Conservation (phyloP, 2,113 vertebrate species). For the Ameiurus melas region DNA sequence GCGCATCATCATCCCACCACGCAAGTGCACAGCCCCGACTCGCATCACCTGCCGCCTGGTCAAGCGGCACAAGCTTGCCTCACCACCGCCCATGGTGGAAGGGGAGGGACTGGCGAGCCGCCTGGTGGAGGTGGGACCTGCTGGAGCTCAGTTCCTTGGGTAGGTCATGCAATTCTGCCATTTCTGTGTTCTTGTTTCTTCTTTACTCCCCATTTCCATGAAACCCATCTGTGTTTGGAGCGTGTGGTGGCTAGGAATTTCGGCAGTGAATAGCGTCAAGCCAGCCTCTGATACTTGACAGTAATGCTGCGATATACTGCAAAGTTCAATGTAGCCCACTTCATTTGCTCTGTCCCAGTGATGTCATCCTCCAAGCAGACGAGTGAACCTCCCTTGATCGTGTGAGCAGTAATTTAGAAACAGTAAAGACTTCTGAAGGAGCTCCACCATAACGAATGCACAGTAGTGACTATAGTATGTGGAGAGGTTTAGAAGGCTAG, state of each 20-base stretch:
- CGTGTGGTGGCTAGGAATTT: conserved; percentile 39
- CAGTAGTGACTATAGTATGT: conserved; percentile 6
- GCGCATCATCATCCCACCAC: conserved; percentile 96
- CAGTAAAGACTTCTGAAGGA: conserved; percentile 34
- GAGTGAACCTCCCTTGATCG: not conserved
- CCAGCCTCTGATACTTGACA: conserved; percentile 12
- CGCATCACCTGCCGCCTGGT: conserved; percentile 97
- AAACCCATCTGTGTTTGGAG: conserved; percentile 56
- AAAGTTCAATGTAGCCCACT: conserved; percentile 1
- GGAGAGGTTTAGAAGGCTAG: conserved; percentile 15
- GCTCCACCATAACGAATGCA: conserved; percentile 27
- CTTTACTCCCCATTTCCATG: conserved; percentile 44
- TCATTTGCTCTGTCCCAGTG: conserved; percentile 22
- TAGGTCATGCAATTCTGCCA: conserved; percentile 66
- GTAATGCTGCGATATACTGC: not conserved
- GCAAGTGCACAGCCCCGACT: conserved; percentile 95
- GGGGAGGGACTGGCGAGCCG: conserved; percentile 96
- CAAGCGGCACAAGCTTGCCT: conserved; percentile 95
- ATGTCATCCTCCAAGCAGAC: conserved; percentile 17
- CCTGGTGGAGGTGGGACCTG: conserved; percentile 95
- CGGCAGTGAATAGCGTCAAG: conserved; percentile 29
- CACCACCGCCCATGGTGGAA: conserved; percentile 97
- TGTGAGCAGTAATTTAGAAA: conserved; percentile 4
- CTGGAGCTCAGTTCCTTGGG: conserved; percentile 97
- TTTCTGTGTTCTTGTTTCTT: conserved; percentile 21